Evolutionary conservation across 2,797 vertebrate species (phyloP), one percentile per base, ranked within the genome.

Genomic region (Poecilia gillii): DNA sequence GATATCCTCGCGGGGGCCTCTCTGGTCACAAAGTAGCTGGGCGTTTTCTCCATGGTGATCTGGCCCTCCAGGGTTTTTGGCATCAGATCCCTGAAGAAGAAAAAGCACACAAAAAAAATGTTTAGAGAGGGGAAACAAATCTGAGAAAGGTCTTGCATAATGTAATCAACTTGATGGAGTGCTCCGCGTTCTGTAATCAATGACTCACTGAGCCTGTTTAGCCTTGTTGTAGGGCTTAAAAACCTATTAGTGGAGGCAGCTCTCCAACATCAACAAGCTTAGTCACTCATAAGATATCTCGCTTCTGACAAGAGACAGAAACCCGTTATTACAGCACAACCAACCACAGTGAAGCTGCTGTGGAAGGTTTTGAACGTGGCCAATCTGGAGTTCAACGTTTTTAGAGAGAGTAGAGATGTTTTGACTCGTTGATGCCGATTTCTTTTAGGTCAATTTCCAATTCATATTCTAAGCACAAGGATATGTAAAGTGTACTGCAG

Each of bases 11-110:
- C 96, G 0, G 97, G 97, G 39, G 96, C 97, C 90, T 98, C 97
- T 85, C 96, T 95, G 73, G 97, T 98, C 85, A 98, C 97, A 0
- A 97, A 98, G 92, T 98, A 98, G 91, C 97, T 98, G 91, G 97
- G 97, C 2, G 97, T 98, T 91, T 98, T 98, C 94, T 98, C 97
- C 97, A 98, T 98, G 92, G 97, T 98, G 96, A 98, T 97, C 95
- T 98, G 97, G 14, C 97, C 97, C 49, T 98, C 97, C 84, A 98
- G 94, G 3, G 97, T 97, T 83, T 96, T 95, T 25, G 97, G 97
- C 97, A 98, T 98, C 91, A 98, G 93, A 62, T 97, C 97, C 84
- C 97, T 98, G 85, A 57, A 74, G 78, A 74, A 62, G 51, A 75
- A 11, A 77, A 28, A 13, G 82, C 23, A 76, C 6, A 51, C 46